Evolutionary conservation across 2,888 invertebrate genomes (phyloP).

Genomic region (Apamea anceps): DNA sequence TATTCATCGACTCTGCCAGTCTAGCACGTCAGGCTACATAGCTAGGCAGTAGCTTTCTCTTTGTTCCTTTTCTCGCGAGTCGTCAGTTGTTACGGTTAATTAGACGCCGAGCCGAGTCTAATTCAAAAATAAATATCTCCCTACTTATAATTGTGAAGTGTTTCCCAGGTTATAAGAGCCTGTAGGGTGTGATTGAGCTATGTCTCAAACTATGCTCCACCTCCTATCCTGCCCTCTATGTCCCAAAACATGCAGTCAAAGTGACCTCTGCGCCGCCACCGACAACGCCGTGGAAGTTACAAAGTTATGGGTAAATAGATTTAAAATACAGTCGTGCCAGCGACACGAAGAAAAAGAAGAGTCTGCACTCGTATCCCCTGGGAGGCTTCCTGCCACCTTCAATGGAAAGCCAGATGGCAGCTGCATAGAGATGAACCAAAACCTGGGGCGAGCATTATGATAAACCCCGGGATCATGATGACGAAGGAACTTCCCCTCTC

Average conservation of each 20-base stretch:
- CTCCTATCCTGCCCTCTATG: no score
- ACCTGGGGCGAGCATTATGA: neutral
- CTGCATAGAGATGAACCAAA: neutral
- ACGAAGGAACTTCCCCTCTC: neutral
- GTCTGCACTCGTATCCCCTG: neutral
- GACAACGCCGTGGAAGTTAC: no score
- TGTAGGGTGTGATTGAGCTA: neutral
- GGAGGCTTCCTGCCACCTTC: neutral
- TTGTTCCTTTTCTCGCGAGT: slow-evolving; percentile 34
- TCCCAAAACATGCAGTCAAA: no score
- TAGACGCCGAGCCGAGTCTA: slow-evolving; percentile 1
- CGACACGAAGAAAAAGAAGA: no score
- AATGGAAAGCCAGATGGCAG: no score
- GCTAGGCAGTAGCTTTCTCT: slow-evolving; percentile 63
- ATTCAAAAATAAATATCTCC: neutral
- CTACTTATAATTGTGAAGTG: neutral
- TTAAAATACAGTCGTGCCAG: no score
- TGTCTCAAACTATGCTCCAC: no score
- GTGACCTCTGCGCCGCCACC: no score
- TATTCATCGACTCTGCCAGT: neutral
- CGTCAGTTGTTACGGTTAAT: slow-evolving; percentile 28
- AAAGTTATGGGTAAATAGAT: no score
- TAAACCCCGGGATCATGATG: neutral
- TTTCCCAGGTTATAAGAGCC: neutral
- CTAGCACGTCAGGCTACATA: slow-evolving; percentile 12